Percentiles rank a stretch among this genome's conserved stretches.
Conservation (phyloP, 1,140 invertebrate genomes). For the Steinernema khuongi region DNA sequence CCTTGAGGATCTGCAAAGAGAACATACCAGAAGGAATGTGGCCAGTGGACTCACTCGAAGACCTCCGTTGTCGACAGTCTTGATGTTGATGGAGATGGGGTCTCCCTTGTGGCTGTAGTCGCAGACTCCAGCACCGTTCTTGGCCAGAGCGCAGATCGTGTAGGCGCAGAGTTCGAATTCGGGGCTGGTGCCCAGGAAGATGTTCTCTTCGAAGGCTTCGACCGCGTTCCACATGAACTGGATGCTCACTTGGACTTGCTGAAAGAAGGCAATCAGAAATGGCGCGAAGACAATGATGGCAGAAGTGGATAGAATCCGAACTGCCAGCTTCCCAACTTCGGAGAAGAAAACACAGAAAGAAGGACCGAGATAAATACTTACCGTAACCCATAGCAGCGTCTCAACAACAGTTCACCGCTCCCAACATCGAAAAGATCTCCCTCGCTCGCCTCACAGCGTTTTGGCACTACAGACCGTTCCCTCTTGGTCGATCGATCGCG, state of each 20-base stretch:
- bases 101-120: conserved; percentile 22
- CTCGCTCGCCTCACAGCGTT: too few relatives aligned
- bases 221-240: conserved; percentile 26
- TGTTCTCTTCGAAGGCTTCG: conserved; percentile 27
- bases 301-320: not conserved
- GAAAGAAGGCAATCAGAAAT: conserved; percentile 11
- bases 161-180: conserved; percentile 33
- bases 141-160: conserved; percentile 30
- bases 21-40: not conserved
- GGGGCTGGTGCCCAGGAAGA: conserved; percentile 32
- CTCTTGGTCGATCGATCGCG: not conserved
- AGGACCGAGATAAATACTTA: too few relatives aligned
- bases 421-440: too few relatives aligned
- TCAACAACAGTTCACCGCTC: too few relatives aligned
- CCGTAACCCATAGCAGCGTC: too few relatives aligned
- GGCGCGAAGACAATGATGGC: not conserved
- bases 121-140: conserved; percentile 14
- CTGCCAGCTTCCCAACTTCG: not conserved
- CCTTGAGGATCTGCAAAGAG: conserved; percentile 18
- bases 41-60: not conserved
- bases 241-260: conserved; percentile 33
- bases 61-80: conserved; percentile 2
- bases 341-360: too few relatives aligned
- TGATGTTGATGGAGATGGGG: conserved; percentile 20
- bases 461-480: too few relatives aligned